Evolutionary conservation across 1,140 invertebrate species (phyloP), one percentile per base, ranked within the genome.

Genomic region (Aphelinus certus): DNA sequence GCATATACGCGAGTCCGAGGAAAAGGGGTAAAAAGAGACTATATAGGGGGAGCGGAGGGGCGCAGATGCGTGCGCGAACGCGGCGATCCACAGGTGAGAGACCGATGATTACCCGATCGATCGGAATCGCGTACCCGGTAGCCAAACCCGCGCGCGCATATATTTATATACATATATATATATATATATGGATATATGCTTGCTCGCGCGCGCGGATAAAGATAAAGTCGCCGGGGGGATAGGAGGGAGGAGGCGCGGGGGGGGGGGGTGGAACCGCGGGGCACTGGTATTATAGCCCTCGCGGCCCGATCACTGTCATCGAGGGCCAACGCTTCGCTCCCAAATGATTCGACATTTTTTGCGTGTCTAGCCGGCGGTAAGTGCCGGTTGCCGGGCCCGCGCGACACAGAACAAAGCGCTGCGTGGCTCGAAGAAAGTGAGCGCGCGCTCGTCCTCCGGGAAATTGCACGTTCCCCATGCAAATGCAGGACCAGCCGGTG

Each of bases 291-390:
- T 60, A 60, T 60, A 60, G 5, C 3, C 3, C 48, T n/a, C 62
- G 10, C 71, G 81, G 84, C 83, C 70, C 84, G 83, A 85, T 86
- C 79, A 85, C 81, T 78, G 81, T 73, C 81, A 65, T 86, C 83
- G 82, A 82, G 81, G 81, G 84, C 76, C 79, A 61, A 64, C 68
- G 70, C 67, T 81, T 78, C 76, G 79, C 79, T 79, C 72, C 75
- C 58, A 71, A 74, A 62, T 70, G 58, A 79, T 78, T 76, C 76
- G 77, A 81, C 78, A 80, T 81, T 81, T 79, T 86, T 87, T 85
- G 81, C 83, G 86, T 26, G 26, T 87, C 87, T 88, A 88, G 87
- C 85, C 84, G 79, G 82, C 83, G 83, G 83, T 88, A 88, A 88
- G 82, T 88, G 83, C 80, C 80, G 86, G 86, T 83, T 87, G 82